Evolutionary conservation across 2,888 invertebrate species (phyloP), one percentile per base, ranked within the genome.

Genomic region (Gastracanthus pulcherrimus): DNA sequence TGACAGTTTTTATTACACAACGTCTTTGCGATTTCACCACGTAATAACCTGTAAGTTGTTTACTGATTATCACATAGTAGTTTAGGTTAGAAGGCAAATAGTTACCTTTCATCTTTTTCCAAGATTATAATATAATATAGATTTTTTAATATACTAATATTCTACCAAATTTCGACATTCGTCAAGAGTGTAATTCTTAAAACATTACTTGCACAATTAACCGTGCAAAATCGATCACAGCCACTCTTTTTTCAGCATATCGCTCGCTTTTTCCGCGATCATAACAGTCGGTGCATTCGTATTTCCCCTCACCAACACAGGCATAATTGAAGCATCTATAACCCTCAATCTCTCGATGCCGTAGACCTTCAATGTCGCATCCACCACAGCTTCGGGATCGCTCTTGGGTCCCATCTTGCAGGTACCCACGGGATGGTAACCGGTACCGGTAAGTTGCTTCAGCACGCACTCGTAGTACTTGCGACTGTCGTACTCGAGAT

Each of bases 211-310:
- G n/a, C n/a, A n/a, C n/a, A n/a, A n/a, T n/a, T n/a, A n/a, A n/a
- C n/a, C n/a, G n/a, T n/a, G n/a, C n/a, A n/a, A n/a, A n/a, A n/a
- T n/a, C n/a, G n/a, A n/a, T n/a, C n/a, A 45, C n/a, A n/a, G 85
- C 94, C 94, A 94, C 74, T 92, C 91, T 70, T 89, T 87, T 86
- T 93, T 94, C 38, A 95, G 93, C 89, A 94, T 92, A 88, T 94
- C 94, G 0, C 94, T 93, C 2, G 93, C 94, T 86, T 94, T 95
- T 90, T 95, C 95, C 0, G 93, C 95, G 70, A 95, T 94, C 95
- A 95, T 95, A 41, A 94, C 93, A 0, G 94, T 93, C 3, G 95
- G 94, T 0, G 94, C 94, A 85, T 94, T 94, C 0, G 94, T 94
- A 88, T 95, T 94, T 0, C 94, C 95, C 0, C 93, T 93, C 67